A percentile compares a stretch with the other conserved stretches of the same genome.
phyloP scores from a whole-genome alignment of 2,888 invertebrate genomes.

The Ceratothoa steindachneri region DNA sequence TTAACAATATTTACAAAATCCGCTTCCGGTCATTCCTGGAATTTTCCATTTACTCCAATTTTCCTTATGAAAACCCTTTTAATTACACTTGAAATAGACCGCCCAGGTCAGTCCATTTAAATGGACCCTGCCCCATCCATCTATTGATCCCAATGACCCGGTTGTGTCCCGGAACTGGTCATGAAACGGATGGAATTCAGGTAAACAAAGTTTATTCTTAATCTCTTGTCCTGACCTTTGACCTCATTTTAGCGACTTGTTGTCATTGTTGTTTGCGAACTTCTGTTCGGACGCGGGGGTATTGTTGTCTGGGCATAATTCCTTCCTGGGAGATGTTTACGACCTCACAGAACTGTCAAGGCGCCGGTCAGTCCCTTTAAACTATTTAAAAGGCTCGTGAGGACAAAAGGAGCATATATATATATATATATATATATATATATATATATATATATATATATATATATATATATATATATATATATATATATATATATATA shows the following conservation, averaged over 20 bases:
- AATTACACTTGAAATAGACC: too few species aligned
- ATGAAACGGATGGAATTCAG: neutral
- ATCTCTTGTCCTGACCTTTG: neutral
- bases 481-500: neutral
- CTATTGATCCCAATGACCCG: too few species aligned
- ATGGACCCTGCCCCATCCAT: too few species aligned
- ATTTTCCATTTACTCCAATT: too few species aligned
- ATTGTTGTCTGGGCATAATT: neutral
- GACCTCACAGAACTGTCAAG: neutral
- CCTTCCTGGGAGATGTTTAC: neutral
- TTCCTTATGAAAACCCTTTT: too few species aligned
- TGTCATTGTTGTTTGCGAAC: neutral
- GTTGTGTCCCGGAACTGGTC: too few species aligned
- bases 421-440: neutral
- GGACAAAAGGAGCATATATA: neutral
- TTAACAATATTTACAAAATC: too few species aligned
- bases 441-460: neutral
- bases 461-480: neutral
- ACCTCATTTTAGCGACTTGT: neutral
- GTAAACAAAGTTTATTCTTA: neutral
- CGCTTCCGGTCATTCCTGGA: too few species aligned
- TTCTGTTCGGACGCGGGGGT: neutral
- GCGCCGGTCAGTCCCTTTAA: neutral
- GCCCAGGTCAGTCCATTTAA: too few species aligned
- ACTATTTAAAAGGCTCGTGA: too few species aligned